Evolutionary conservation across 2,888 invertebrate species (phyloP), one percentile per base, ranked within the genome.

Genomic region (Gonocerus acuteangulatus): DNA sequence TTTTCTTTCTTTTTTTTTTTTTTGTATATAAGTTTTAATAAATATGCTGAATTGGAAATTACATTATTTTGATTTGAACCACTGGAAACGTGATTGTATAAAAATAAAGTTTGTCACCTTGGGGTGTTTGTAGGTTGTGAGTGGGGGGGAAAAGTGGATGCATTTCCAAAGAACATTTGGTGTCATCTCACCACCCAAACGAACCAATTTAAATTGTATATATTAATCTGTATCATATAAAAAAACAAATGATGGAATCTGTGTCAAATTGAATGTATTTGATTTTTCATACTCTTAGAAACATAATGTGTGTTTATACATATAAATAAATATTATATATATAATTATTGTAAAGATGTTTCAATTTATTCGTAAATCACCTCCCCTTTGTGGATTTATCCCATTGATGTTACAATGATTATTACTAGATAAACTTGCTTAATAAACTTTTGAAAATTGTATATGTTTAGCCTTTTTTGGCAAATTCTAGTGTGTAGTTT

Each of bases 261-360:
- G 63, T 63, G 63, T 63, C 63, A 60, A 62, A 62, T 52, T 60
- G 47, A 60, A 60, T 62, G 62, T 59, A 51, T 62, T 58, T 62
- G 52, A 60, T 63, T 60, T 57, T 62, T 62, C 60, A 56, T 56
- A 56, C 56, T 44, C 56, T 63, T 63, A 56, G 56, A 61, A 52
- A 47, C 39, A 56, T 63, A 63, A 56, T 60, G 63, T 63, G 63
- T 63, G 56, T 63, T 47, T 63, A 63, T 44, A 49, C 32, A 60
- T 56, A 44, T 42, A 56, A 42, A 36, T 56, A 42, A 42, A 56
- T 56, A 23, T 42, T 44, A 56, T 44, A 56, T 22, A 56, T 56
- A 36, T 44, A 44, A 56, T 36, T 16, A 18, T 34, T 51, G 51
- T 51, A 51, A 54, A 56, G 39, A 56, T 44, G 56, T 56, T 56